A percentile compares a stretch with the other conserved stretches of the same genome.
Evolutionary conservation across 2,113 vertebrate genomes (phyloP).

Genomic region (Megalops atlanticus): DNA sequence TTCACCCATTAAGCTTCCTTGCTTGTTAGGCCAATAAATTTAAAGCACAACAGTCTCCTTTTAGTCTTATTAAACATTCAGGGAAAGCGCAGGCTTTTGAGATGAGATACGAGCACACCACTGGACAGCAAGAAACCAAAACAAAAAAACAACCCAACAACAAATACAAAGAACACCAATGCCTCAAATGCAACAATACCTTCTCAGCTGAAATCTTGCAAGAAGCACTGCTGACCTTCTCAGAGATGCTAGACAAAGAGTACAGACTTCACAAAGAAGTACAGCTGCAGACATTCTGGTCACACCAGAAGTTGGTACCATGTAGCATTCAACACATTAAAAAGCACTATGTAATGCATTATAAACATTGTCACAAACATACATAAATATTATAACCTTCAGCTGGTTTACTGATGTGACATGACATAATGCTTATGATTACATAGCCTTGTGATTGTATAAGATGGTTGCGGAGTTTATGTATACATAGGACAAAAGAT

Average conservation of each 20-base stretch:
- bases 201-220: too few relatives aligned
- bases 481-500: too few relatives aligned
- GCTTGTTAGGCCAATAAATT: conserved; percentile 55
- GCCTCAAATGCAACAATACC: too few relatives aligned
- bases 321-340: too few relatives aligned
- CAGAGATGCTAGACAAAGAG: conserved; percentile 3
- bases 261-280: not conserved
- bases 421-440: not conserved
- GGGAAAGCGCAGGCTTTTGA: conserved; percentile 34
- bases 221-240: not conserved
- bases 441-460: too few relatives aligned
- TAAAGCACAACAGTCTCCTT: conserved; percentile 47
- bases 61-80: conserved; percentile 51
- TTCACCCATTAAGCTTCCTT: conserved; percentile 48
- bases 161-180: not conserved
- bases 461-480: too few relatives aligned
- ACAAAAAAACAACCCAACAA: not conserved
- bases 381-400: too few relatives aligned
- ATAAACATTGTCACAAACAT: not conserved
- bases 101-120: conserved; percentile 38
- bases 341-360: not conserved
- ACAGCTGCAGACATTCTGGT: not conserved
- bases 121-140: conserved; percentile 15
- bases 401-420: not conserved
- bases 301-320: too few relatives aligned